Percentiles rank a stretch among this genome's conserved stretches.
Conservation (phyloP, 1,140 invertebrate genomes). For the Lepidurus apus region DNA sequence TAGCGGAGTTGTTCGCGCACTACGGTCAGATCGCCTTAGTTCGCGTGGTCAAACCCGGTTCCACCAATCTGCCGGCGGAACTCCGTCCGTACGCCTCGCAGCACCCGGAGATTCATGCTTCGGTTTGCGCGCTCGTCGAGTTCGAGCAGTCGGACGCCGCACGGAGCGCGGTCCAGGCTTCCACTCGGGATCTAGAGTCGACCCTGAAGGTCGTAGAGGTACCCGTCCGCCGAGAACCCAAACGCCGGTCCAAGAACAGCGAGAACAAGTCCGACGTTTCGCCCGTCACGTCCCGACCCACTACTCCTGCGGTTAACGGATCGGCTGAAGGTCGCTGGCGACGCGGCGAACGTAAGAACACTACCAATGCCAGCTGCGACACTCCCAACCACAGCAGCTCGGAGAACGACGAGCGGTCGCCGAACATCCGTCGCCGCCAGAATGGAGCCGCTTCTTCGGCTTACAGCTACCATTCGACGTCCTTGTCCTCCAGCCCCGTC, state of each 20-base stretch:
- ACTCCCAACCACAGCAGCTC: constrained; percentile 30
- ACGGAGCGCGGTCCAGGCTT: constrained; percentile 61
- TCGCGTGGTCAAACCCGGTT: constrained; percentile 75
- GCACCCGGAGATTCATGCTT: constrained; percentile 75
- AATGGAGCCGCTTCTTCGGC: not conserved
- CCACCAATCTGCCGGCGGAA: constrained; percentile 72
- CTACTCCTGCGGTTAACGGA: constrained; percentile 28
- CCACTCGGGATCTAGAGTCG: not conserved
- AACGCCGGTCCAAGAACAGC: constrained; percentile 36
- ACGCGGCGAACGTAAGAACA: constrained; percentile 16
- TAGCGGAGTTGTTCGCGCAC: constrained; percentile 76
- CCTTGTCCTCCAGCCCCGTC: not conserved
- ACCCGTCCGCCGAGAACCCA: constrained; percentile 31
- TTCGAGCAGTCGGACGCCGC: constrained; percentile 81
- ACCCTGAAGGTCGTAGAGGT: constrained; percentile 34
- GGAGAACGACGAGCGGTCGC: constrained; percentile 32
- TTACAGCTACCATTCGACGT: constrained; percentile 28
- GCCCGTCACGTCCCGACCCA: constrained; percentile 27
- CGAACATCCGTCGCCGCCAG: constrained; percentile 10
- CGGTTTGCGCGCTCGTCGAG: constrained; percentile 81
- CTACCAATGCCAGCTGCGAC: constrained; percentile 21
- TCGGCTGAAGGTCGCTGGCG: constrained; percentile 31
- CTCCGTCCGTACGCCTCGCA: constrained; percentile 82
- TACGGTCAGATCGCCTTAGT: constrained; percentile 84
- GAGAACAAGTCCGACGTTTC: constrained; percentile 35